phyloP scores from a whole-genome alignment of 2,113 vertebrate genomes.

The Microcebus griseorufus region DNA sequence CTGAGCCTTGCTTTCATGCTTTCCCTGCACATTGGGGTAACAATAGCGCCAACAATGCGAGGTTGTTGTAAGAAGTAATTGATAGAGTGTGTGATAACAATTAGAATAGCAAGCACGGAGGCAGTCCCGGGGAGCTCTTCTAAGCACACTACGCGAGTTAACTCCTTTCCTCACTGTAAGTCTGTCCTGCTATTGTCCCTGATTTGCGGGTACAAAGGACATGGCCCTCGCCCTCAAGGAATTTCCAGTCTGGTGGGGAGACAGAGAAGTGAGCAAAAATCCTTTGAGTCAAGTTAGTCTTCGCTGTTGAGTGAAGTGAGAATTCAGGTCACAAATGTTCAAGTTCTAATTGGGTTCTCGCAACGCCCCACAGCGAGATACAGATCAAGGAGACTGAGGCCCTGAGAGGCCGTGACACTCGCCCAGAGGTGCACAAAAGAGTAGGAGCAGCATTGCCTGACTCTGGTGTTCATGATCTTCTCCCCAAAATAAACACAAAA shows the following conservation, averaged over 20 bases:
- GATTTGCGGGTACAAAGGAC: not conserved
- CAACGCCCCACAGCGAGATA: not conserved
- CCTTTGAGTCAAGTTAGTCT: not conserved
- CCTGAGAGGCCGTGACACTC: not conserved
- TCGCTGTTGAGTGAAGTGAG: not conserved
- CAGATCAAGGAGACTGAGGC: not conserved
- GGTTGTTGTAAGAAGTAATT: not conserved
- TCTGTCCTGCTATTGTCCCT: not conserved
- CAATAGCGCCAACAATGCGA: not conserved
- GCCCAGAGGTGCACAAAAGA: not conserved
- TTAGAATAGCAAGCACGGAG: not conserved
- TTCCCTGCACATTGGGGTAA: not conserved
- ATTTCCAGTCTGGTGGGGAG: not conserved
- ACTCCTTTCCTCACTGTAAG: not conserved
- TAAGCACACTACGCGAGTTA: fast-evolving
- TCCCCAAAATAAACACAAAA: not conserved
- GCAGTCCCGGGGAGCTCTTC: not conserved
- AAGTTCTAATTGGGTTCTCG: not conserved
- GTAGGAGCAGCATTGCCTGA: not conserved
- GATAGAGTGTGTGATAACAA: not conserved
- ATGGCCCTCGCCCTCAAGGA: not conserved
- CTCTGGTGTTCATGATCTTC: not conserved
- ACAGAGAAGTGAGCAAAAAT: not conserved
- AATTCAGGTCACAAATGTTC: not conserved
- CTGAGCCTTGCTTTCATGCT: not conserved